Conservation (phyloP, 2,113 vertebrate species). For the Sphyrna mokarran region DNA sequence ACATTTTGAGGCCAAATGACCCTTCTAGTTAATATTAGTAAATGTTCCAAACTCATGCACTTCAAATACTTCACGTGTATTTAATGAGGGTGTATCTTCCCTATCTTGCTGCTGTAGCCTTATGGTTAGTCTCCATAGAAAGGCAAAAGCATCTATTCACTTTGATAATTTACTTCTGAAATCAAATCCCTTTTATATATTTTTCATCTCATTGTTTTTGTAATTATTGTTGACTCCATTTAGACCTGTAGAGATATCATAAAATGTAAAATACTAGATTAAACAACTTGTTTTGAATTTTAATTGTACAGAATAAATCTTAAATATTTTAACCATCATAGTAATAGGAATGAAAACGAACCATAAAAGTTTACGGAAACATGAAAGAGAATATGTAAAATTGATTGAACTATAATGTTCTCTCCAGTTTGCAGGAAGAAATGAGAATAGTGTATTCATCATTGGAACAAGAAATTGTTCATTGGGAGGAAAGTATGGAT, state of each 20-base stretch:
- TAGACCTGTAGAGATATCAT: neutral
- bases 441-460: constrained; percentile 60
- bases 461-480: constrained; percentile 50
- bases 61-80: neutral
- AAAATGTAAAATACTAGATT: neutral
- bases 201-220: neutral
- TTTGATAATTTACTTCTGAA: neutral
- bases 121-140: neutral
- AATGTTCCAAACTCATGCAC: neutral
- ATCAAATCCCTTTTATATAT: neutral
- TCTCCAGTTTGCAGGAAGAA: constrained; percentile 66
- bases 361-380: neutral
- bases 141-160: neutral
- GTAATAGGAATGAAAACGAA: neutral
- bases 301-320: neutral
- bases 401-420: neutral
- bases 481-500: constrained; percentile 68
- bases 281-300: neutral
- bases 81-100: neutral
- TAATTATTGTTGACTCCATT: neutral
- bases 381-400: neutral
- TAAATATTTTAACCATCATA: neutral
- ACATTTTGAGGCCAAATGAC: no score
- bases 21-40: neutral
- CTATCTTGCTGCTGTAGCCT: neutral